Evolutionary conservation across 2,113 vertebrate species (phyloP), one percentile per base, ranked within the genome.

Genomic region (Myotis lucifugus): DNA sequence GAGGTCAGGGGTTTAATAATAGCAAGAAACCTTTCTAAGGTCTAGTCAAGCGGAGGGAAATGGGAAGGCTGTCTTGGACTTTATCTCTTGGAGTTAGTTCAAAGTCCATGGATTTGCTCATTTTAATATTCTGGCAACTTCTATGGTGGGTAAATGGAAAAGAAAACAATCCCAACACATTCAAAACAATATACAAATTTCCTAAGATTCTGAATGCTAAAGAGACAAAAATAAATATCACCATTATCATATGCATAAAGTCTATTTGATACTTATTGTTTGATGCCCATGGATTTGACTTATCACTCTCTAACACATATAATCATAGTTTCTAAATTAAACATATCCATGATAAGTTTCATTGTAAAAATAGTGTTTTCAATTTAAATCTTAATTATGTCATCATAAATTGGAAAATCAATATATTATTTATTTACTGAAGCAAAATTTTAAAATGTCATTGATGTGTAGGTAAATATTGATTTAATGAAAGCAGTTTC

Each of bases 91-190:
- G 0, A 78, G 1, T 40, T 14, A 61, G 72, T 37, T 61, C 83
- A 79, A 83, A 74, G 59, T 61, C 40, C 8, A 15, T 32, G 1
- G 2, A 67, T 48, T 86, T 90, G n/a, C 72, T 93, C 82, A 94
- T 94, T 95, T 93, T 96, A 93, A 92, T 81, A 90, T 37, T 66
- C 56, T 94, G 67, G 23, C 50, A 96, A 25, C 23, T 97, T 93
- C 42, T 85, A 19, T 19, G 84, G 37, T 85, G 6, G 2, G 74
- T 61, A 72, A 83, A 15, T 54, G 8, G 52, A 69, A 32, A 46
- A 93, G 46, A 95, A 96, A 90, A 34, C n/a, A 89, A 90, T 93
- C 3, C 69, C 59, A 82, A 67, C 52, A 70, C 91, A 66, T 81
- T 72, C 19, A 42, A 85, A 94, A 66, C 25, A 12, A 11, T 6